A percentile compares a stretch with the other conserved stretches of the same genome.
phyloP scores from a whole-genome alignment of 2,797 vertebrate species.

The Acipenser oxyrinchus region DNA sequence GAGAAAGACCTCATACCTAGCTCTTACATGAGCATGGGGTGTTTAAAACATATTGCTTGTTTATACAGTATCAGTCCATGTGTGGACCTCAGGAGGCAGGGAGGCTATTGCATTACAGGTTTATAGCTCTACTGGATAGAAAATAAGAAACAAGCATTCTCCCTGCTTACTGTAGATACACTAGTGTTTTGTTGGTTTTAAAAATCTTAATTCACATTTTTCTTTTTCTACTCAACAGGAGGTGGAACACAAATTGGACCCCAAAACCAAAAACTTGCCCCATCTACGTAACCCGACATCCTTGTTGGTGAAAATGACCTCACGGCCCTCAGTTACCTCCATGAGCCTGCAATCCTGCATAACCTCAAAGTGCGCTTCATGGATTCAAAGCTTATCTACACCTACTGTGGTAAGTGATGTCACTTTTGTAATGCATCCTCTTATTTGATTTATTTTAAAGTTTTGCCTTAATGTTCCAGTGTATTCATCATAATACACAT shows the following conservation, averaged over 20 bases:
- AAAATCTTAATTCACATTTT: neutral
- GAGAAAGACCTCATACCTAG: no score
- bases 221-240: conserved; percentile 55
- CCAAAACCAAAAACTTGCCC: conserved; percentile 83
- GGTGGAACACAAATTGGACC: conserved; percentile 76
- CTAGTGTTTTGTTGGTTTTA: no score
- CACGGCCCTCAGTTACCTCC: conserved; percentile 94
- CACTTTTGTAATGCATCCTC: neutral
- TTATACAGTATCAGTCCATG: no score
- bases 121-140: neutral
- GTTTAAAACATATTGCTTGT: no score
- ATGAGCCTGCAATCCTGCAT: conserved; percentile 91
- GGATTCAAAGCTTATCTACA: conserved; percentile 97
- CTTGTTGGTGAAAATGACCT: conserved; percentile 97
- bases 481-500: no score
- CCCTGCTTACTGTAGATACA: neutral
- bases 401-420: conserved; percentile 81
- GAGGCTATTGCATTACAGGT: neutral
- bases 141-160: neutral
- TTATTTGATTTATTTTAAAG: neutral
- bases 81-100: no score
- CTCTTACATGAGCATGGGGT: no score
- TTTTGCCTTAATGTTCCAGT: no score
- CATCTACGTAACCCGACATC: conserved; percentile 95
- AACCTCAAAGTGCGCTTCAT: conserved; percentile 96